Evolutionary conservation across 2,797 vertebrate species (phyloP).

Genomic region (Clarias platycephalus): DNA sequence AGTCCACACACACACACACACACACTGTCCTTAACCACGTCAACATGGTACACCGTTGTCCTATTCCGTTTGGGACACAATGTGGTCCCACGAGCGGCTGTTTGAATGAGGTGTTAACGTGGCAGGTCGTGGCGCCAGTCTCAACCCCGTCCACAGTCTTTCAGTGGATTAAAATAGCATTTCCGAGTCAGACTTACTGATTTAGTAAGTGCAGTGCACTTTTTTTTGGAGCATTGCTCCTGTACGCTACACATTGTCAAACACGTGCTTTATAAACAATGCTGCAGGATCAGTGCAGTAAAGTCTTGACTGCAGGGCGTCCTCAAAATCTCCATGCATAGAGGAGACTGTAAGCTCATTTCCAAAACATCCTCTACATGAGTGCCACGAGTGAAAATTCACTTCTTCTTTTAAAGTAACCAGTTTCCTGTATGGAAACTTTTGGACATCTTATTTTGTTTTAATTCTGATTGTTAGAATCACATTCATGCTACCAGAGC

Average conservation of each 20-base stretch:
- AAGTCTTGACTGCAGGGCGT: background rate
- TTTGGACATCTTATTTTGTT: too few species aligned
- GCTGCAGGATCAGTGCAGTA: background rate
- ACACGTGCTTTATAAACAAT: background rate
- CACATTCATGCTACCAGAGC: background rate
- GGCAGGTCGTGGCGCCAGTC: slow-evolving; percentile 21
- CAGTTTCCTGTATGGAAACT: too few species aligned
- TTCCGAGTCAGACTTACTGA: background rate
- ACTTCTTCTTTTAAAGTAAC: too few species aligned
- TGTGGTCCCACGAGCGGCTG: background rate
- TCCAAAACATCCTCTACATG: too few species aligned
- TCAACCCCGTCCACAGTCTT: slow-evolving; percentile 18
- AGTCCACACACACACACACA: slow-evolving; percentile 48
- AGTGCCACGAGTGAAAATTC: too few species aligned
- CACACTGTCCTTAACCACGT: background rate
- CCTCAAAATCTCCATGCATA: too few species aligned
- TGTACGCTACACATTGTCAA: background rate
- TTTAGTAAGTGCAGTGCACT: background rate
- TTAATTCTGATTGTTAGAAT: background rate
- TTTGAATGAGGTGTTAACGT: slow-evolving; percentile 37
- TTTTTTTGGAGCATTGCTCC: background rate
- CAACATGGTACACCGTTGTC: too few species aligned
- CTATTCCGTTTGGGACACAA: background rate
- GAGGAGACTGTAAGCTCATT: too few species aligned
- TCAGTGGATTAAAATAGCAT: background rate